Evolutionary conservation across 1,140 invertebrate genomes (phyloP), one percentile per base, ranked within the genome.

Genomic region (Tetraneura akinire): DNA sequence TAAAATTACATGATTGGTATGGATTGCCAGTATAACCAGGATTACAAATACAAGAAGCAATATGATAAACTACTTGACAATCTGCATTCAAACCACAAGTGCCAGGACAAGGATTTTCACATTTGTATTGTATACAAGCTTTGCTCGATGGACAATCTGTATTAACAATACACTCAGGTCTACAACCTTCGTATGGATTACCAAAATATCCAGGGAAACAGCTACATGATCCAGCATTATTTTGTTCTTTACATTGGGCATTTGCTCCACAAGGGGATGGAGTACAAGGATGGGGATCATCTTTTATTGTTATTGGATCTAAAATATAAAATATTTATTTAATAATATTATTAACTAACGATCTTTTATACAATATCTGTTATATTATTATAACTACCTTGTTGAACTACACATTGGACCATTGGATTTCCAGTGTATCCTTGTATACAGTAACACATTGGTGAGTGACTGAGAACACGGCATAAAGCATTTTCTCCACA

Each of bases 91-190:
- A 84, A 18, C 92, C 92, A 85, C 93, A 94, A 45, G 89, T 90
- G 82, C 91, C 91, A 18, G 90, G 90, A 83, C 93, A 94, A 37
- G 92, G 92, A 86, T 94, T 89, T 76, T 88, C 86, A 84, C 93
- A 94, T 86, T 91, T 92, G 80, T 90, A 89, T 83, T 90, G 90
- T 47, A 92, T 89, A 84, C 93, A 95, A 23, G 92, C 90, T 83
- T 90, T 89, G 81, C 90, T 90, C 23, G 89, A 89, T 1, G 90
- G 84, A 85, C 93, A 94, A 82, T 95, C 92, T 3, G 90, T 88
- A 83, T 92, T 90, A 9, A 91, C 85, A 2, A 89, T 88, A 84
- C 93, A 94, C 86, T 93, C 91, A 5, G 91, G 91, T 80, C 91
- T 86, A 84, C 92, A 92, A 76, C 89, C 89, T 83, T 91, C 90